Evolutionary conservation across 2,888 invertebrate genomes (phyloP).

Genomic region (Dyspetes luteomarginatus): DNA sequence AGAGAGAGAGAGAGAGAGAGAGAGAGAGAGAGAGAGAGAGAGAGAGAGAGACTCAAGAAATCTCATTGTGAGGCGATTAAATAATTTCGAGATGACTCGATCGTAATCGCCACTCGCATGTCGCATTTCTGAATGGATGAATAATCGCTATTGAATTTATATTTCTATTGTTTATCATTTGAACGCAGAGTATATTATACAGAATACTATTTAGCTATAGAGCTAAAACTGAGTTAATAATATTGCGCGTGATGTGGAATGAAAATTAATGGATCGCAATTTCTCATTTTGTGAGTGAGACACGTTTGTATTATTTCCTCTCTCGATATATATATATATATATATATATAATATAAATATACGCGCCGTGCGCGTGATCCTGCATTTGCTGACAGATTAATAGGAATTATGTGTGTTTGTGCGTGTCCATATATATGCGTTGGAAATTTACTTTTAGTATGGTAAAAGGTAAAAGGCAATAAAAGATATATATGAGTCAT

Average conservation of each 20-base stretch:
- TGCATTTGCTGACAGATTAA: conserved; percentile 46
- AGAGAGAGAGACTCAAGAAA: not conserved
- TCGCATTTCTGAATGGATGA: conserved; percentile 57
- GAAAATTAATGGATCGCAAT: conserved; percentile 56
- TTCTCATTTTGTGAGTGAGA: conserved; percentile 40
- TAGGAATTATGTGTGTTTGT: conserved; percentile 1
- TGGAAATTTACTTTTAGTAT: conserved; percentile 19
- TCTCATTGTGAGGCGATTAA: conserved; percentile 42
- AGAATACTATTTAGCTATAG: conserved; percentile 3
- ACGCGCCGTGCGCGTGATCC: conserved; percentile 25
- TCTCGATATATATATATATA: not conserved
- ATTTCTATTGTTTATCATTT: conserved; percentile 60
- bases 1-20: not conserved
- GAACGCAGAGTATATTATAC: conserved; percentile 9
- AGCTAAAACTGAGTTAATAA: not conserved
- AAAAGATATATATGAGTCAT: conserved; percentile 49
- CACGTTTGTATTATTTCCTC: conserved; percentile 11
- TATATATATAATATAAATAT: conserved; percentile 1
- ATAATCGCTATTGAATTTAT: conserved; percentile 57
- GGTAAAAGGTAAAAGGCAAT: conserved; percentile 10
- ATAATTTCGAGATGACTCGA: conserved; percentile 58
- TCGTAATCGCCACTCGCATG: conserved; percentile 40
- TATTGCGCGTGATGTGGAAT: conserved; percentile 19
- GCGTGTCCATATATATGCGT: not conserved
- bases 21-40: not conserved